Conservation (phyloP, 2,113 vertebrate genomes). For the Halcyon senegalensis region DNA sequence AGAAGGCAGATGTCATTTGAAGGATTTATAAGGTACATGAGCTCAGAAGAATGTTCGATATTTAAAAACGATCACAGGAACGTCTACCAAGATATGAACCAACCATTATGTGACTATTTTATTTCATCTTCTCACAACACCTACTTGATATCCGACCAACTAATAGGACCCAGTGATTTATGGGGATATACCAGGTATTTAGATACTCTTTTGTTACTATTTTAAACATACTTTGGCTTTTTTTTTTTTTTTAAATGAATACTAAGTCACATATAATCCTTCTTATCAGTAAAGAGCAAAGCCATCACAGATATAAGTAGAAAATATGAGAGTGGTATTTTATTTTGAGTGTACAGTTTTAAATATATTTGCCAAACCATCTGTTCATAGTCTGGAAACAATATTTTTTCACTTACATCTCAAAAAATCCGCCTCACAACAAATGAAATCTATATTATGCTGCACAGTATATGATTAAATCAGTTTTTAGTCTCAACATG, state of each 20-base stretch:
- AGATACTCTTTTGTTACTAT: neutral
- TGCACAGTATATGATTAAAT: neutral
- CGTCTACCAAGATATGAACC: slow-evolving; percentile 86
- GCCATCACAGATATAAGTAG: neutral
- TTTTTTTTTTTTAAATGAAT: neutral
- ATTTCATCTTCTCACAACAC: slow-evolving; percentile 92
- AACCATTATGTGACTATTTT: slow-evolving; percentile 84
- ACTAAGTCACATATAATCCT: neutral
- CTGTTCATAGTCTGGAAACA: slow-evolving; percentile 5
- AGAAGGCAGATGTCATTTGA: slow-evolving; percentile 80
- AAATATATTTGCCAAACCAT: slow-evolving; percentile 17
- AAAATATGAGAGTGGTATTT: neutral
- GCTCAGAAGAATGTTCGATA: slow-evolving; percentile 78
- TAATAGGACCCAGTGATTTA: slow-evolving; percentile 77
- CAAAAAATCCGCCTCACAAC: neutral
- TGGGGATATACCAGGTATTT: slow-evolving; percentile 80
- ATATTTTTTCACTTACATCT: neutral
- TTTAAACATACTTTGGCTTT: neutral
- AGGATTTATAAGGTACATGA: slow-evolving; percentile 85
- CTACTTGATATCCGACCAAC: slow-evolving; percentile 83
- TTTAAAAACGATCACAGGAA: slow-evolving; percentile 70
- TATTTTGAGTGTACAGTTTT: neutral
- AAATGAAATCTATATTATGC: neutral
- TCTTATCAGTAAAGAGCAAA: neutral
- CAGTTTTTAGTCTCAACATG: neutral